Percentiles rank a stretch among this genome's conserved stretches.
Evolutionary conservation across 1,140 invertebrate genomes (phyloP).

Genomic region (Drosophila insularis): DNA sequence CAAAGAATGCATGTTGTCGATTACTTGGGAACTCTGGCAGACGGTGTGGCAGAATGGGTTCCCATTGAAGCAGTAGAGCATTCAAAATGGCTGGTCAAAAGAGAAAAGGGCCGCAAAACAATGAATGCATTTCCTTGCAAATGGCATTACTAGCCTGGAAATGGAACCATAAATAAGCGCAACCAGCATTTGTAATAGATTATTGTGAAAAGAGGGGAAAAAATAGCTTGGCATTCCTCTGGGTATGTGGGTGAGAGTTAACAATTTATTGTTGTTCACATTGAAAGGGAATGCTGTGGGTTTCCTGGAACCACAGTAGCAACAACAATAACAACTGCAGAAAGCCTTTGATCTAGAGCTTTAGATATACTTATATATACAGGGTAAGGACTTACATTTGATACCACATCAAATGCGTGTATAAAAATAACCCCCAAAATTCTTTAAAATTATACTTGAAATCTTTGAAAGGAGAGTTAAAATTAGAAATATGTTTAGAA

Average conservation of each 20-base stretch:
- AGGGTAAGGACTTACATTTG: background rate
- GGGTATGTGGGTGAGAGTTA: constrained; percentile 18
- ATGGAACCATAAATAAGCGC: constrained; percentile 70
- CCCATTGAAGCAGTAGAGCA: background rate
- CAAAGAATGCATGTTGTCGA: constrained; percentile 65
- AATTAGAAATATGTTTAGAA: too few species aligned
- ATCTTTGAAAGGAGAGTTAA: too few species aligned
- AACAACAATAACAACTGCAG: constrained; percentile 21
- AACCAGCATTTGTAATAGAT: constrained; percentile 68
- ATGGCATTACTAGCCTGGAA: constrained; percentile 54
- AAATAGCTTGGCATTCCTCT: constrained; percentile 62
- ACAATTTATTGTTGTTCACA: constrained; percentile 65
- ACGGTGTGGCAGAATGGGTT: background rate
- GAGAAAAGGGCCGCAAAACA: background rate
- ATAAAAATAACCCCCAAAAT: background rate
- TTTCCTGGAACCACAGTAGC: constrained; percentile 23
- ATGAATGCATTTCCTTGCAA: constrained; percentile 55
- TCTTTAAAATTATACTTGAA: background rate
- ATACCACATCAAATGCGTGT: too few species aligned
- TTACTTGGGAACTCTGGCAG: constrained; percentile 31
- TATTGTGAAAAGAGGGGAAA: constrained; percentile 45
- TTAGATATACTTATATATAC: background rate
- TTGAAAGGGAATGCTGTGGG: constrained; percentile 59
- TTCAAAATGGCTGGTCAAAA: background rate
- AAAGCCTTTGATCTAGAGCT: background rate